Base-by-base conservation (phyloP, 2,113 vertebrate species). In the Protobothrops flavoviridis region DNA sequence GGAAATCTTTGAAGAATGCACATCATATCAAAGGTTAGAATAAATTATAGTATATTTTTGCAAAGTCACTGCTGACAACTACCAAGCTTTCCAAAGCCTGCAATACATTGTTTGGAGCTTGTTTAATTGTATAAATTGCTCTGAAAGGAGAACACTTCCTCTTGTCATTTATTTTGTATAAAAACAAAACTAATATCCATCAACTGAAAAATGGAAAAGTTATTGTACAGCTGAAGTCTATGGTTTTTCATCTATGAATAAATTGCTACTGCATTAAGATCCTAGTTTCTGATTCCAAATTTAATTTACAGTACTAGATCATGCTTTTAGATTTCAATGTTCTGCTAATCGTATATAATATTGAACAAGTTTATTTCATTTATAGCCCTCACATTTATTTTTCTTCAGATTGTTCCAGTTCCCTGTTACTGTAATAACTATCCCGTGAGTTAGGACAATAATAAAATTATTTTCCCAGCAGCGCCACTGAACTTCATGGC, bases 1-100 rank as follows among this genome's bases (percentile, higher is more conserved):
- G 97, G 97, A 98, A 97, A 61, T 92, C 87, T 96, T 96, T 95
- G 94, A 95, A 97, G 95, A 90, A 45, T 94, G n/a, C 59, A 6
- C 64, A 59, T 95, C 95, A 93, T 89, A 93, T 93, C 91, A 91
- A 96, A 92, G 85, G 91, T 93, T 91, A 93, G 1, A 55, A 24
- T 86, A 61, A 93, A 94, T 92, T 87, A 39, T 0, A 29, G 26
- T 55, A 56, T 90, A 85, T 69, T 94, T 55, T 88, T 94, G 45
- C 26, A 33, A 87, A 95, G 94, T 9, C 87, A 85, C 45, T 94
- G 59, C 94, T 93, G 89, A 61, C 56, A 53, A 17, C n/a, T 26
- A 48, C 45, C 23, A 43, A 48, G 56, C 90, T 94, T 88, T 56
- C 15, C 89, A 94, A 85, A 87, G 86, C 26, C 74, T 93, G 59